Evolutionary conservation across 1,140 invertebrate genomes (phyloP).

Genomic region (Drosophila bocqueti): DNA sequence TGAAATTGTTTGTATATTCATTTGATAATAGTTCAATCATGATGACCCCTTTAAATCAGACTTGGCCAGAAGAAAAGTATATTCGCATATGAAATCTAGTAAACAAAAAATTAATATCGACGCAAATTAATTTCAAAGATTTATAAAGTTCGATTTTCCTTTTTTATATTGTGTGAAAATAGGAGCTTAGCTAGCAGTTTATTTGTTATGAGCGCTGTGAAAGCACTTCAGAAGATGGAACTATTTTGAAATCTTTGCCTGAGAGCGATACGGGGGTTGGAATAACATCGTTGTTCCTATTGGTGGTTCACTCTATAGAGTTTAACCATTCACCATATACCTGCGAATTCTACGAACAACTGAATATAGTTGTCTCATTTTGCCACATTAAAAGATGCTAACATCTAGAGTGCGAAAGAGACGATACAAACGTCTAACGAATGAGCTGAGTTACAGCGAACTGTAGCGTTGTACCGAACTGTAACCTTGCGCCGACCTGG

Average conservation of each 20-base stretch:
- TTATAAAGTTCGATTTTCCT: conserved; percentile 39
- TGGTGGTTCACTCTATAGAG: conserved; percentile 38
- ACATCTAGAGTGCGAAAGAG: conserved; percentile 26
- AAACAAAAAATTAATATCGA: conserved; percentile 2
- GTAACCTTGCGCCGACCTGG: conserved; percentile 23
- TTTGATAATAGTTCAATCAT: too few relatives aligned
- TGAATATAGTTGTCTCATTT: conserved; percentile 43
- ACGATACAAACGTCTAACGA: conserved; percentile 23
- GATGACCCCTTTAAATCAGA: too few relatives aligned
- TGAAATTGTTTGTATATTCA: too few relatives aligned
- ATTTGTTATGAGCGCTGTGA: conserved; percentile 51
- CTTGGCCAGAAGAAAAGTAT: background rate
- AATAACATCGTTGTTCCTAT: conserved; percentile 45
- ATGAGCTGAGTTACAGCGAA: conserved; percentile 25
- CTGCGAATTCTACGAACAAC: conserved; percentile 6
- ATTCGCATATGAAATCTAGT: background rate
- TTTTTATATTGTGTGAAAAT: conserved; percentile 74
- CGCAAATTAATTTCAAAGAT: conserved; percentile 42
- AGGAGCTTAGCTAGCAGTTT: conserved; percentile 58
- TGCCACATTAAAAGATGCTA: background rate
- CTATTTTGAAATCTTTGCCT: conserved; percentile 53
- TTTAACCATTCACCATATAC: conserved; percentile 20
- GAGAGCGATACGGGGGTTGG: conserved; percentile 52
- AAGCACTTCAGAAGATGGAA: conserved; percentile 62
- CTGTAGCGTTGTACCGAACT: conserved; percentile 9